Conservation (phyloP, 2,113 vertebrate genomes). For the Labeo rohita region DNA sequence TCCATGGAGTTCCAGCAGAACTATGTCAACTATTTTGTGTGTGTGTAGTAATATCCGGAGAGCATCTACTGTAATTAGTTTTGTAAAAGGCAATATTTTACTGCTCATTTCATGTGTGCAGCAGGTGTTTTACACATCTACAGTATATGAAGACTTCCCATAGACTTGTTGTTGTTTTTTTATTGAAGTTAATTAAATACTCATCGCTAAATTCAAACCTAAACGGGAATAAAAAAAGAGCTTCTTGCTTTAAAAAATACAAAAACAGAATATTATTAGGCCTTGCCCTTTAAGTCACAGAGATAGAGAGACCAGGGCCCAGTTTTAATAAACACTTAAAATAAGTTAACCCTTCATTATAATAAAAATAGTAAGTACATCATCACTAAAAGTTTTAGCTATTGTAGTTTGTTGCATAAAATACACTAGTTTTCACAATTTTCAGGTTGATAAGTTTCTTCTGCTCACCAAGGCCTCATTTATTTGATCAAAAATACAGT, state of each 20-base stretch:
- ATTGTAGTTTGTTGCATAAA: not conserved
- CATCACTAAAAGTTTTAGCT: not conserved
- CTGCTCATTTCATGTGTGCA: not conserved
- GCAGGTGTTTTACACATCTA: not conserved
- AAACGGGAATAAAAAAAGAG: not conserved
- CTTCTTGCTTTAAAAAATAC: not conserved
- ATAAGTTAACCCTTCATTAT: not conserved
- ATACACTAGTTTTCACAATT: not conserved
- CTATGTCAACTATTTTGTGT: constrained; percentile 71
- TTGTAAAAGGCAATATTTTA: not conserved
- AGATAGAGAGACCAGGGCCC: not conserved
- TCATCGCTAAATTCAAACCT: not conserved
- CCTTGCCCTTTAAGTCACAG: no score
- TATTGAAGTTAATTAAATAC: not conserved
- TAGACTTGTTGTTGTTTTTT: no score
- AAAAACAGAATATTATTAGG: not conserved
- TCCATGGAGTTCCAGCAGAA: constrained; percentile 67
- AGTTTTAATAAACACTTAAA: not conserved
- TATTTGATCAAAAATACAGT: not conserved
- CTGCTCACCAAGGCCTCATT: not conserved
- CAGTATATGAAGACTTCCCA: not conserved
- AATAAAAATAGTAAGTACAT: no score
- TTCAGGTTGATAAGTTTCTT: not conserved
- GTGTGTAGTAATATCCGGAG: constrained; percentile 17
- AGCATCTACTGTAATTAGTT: not conserved